Percentiles rank a stretch among this genome's conserved stretches.
Conservation (phyloP, 2,888 invertebrate species). For the Stegophylla sp. region DNA sequence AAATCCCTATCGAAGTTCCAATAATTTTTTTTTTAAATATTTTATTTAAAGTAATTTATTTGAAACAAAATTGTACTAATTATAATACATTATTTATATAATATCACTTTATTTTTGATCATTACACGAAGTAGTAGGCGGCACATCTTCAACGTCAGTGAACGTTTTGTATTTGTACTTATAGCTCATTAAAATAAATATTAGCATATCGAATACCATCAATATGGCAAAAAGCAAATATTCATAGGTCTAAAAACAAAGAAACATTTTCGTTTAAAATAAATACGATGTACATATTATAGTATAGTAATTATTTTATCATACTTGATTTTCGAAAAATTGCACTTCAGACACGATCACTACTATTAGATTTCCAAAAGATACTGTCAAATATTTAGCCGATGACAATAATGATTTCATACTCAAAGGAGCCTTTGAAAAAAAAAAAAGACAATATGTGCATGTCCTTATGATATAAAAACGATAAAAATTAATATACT, state of each 20-base stretch:
- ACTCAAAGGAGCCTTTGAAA: conserved; percentile 76
- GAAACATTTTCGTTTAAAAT: background rate
- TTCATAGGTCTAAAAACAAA: conserved; percentile 76
- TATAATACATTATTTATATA: too few species aligned
- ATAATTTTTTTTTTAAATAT: too few species aligned
- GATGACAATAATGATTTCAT: conserved; percentile 96
- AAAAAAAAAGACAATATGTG: background rate
- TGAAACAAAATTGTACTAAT: too few species aligned
- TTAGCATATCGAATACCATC: conserved; percentile 82
- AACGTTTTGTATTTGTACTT: conserved; percentile 73
- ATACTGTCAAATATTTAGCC: conserved; percentile 89
- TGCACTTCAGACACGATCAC: conserved; percentile 83
- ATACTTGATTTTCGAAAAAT: conserved; percentile 79
- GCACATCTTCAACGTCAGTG: background rate
- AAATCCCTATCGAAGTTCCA: too few species aligned
- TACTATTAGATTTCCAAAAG: conserved; percentile 92
- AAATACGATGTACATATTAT: background rate
- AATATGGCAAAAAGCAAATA: conserved; percentile 86
- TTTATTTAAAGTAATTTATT: too few species aligned
- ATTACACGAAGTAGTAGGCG: background rate
- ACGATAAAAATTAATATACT: background rate
- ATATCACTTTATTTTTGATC: background rate
- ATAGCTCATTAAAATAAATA: conserved; percentile 81
- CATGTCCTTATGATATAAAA: too few species aligned
- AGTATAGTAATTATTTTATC: conserved; percentile 33